Evolutionary conservation across 1,140 invertebrate genomes (phyloP), one percentile per base, ranked within the genome.

Genomic region (Whitmania pigra): DNA sequence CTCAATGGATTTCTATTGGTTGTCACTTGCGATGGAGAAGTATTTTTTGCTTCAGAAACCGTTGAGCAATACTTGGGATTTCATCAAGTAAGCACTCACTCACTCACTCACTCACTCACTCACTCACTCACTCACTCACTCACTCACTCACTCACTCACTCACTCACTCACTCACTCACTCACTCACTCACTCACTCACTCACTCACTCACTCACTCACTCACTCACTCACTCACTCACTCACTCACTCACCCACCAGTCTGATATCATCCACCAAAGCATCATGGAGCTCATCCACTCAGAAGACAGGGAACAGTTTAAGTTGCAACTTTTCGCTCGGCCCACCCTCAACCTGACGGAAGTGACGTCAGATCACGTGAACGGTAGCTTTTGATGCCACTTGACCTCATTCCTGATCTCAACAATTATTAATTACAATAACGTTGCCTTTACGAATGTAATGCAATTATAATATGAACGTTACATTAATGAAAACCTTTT

Each of bases 11-110:
- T 99, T 86, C 87, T 99, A 80, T 90, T 99, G 86, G 97, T 98
- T 79, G 86, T 99, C 71, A 96, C 93, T 71, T 96, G 93, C 85
- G 93, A 98, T 82, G 94, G 94, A 71, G 96, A 99, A 84, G 94
- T 99, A 29, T 98, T 98, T 86, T 99, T 96, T 85, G 94, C 94
- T 53, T 97, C 94, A 60, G 91, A 97, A 85, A 97, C 92, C 82
- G 97, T 99, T 80, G 96, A 99, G 87, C 95, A 92, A 83, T 99
- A 98, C 86, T 87, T 99, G 77, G 96, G 96, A 79, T 99, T 99
- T 87, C 94, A 97, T 87, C 96, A 99, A 90, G 95, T 98, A 86
- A 86, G 79, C n/a, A n/a, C n/a, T n/a, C n/a, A n/a, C n/a, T n/a
- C n/a, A n/a, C n/a, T n/a, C n/a, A n/a, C n/a, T 53, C n/a, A 27